Evolutionary conservation across 2,113 vertebrate genomes (phyloP), one percentile per base, ranked within the genome.

Genomic region (Symphodus melops): DNA sequence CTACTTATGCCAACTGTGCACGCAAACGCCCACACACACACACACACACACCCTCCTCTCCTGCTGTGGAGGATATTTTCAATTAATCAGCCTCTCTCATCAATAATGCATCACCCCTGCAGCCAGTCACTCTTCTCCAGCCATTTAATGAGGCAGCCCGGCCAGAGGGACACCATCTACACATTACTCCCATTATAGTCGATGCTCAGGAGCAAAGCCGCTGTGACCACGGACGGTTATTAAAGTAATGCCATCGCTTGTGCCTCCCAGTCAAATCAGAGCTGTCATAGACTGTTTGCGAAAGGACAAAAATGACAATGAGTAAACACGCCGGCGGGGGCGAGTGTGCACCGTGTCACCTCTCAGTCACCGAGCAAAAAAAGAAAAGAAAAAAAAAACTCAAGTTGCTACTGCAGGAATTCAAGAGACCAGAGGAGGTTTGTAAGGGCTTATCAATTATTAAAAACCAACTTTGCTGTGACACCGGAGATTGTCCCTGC

Each of bases 41-140:
- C 56, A 54, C 70, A 65, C 76, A 58, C 52, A n/a, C n/a, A n/a
- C n/a, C n/a, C n/a, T n/a, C 48, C 76, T 72, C 74, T 72, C 75
- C 70, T 73, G 71, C 79, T 79, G 79, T 46, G 41, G 77, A 86
- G 86, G 89, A 92, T 87, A 89, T 87, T 89, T 91, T 92, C 92
- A 92, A 94, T 93, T 92, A 93, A 93, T 94, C 93, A 94, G 75
- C 54, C 80, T 63, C 74, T 55, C 89, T 93, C 91, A 93, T 94
- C 89, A 94, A 94, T 94, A 93, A 93, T 94, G 86, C 89, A 94
- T 88, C 67, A 62, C 64, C 89, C 91, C 88, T 88, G 87, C 91
- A 94, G 86, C 91, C 89, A 90, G 89, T 92, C 89, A 91, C 88
- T 93, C 91, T 88, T 89, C 86, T 83, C 69, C 82, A 84, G 89